Base-by-base conservation (phyloP, 2,797 vertebrate genomes). In the Mycteria americana region DNA sequence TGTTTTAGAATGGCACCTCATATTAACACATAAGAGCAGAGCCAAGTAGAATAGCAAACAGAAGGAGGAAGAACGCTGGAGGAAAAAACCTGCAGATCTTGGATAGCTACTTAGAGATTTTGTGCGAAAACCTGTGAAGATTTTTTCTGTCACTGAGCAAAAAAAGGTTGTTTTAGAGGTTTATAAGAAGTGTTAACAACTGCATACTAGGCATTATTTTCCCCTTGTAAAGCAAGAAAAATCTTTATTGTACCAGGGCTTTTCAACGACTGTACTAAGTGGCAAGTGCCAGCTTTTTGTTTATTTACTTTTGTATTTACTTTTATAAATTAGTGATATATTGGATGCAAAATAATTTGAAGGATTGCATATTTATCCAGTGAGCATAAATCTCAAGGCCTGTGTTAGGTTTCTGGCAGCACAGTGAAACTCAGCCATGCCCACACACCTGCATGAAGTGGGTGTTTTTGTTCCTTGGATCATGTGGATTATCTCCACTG, bases 401-500 rank as follows among this genome's bases (percentile, higher is more conserved):
- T 88, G 41, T 88, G 59, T 88, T 87, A 92, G 65, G 70, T 94
- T 97, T 96, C 89, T 73, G 80, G 78, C 68, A 88, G 69, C 8
- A 4, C 23, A 92, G 74, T 77, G 59, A 64, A 92, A 82, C 77
- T 83, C 69, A 95, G 46, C 65, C 50, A 46, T 96, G 92, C 95
- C 91, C 82, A 76, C 88, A 88, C 78, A 93, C 96, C 96, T 97
- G 93, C 93, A 85, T 86, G 72, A 85, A 93, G 80, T 86, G n/a
- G 83, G 80, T 85, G 73, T 64, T 92, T 94, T 95, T 82, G 19
- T 74, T 89, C 70, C 56, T 60, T 56, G 88, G 87, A 59, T 79
- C 72, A 18, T 54, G 76, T 84, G 85, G 88, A 89, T 92, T 88
- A 95, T 92, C 91, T 92, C 37, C 57, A 35, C 75, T 77, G 54